phyloP scores from a whole-genome alignment of 1,140 invertebrate genomes.

The Thaumetopoea pityocampa region DNA sequence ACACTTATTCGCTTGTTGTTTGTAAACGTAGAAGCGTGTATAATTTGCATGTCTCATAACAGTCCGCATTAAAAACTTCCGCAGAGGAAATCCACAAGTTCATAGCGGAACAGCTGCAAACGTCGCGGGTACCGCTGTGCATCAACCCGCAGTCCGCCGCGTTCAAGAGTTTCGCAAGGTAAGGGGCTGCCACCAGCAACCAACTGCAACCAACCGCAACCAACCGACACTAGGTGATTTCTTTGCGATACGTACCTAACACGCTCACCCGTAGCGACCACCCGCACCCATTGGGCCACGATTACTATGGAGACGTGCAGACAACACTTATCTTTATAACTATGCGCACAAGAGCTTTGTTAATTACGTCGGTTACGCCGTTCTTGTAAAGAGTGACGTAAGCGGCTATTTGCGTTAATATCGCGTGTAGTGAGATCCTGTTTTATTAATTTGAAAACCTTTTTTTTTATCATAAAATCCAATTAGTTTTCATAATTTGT shows the following conservation, averaged over 20 bases:
- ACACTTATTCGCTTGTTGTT: no score
- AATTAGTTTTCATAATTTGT: no score
- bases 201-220: slow-evolving; percentile 59
- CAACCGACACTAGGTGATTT: slow-evolving; percentile 77
- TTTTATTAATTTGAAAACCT: no score
- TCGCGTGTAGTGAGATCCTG: no score
- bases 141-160: slow-evolving; percentile 99
- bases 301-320: slow-evolving; percentile 33
- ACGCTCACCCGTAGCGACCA: slow-evolving; percentile 53
- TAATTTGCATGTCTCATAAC: neutral
- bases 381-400: no score
- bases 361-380: no score
- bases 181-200: slow-evolving; percentile 78
- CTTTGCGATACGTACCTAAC: slow-evolving; percentile 74
- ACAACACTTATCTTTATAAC: slow-evolving; percentile 32
- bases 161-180: slow-evolving; percentile 99
- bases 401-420: no score
- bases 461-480: no score
- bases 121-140: slow-evolving; percentile 95
- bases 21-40: no score
- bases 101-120: slow-evolving; percentile 96
- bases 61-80: slow-evolving; percentile 27
- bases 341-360: neutral
- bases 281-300: slow-evolving; percentile 61
- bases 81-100: slow-evolving; percentile 99